Base-by-base conservation (phyloP, 2,113 vertebrate genomes). In the Macroglossus sobrinus region DNA sequence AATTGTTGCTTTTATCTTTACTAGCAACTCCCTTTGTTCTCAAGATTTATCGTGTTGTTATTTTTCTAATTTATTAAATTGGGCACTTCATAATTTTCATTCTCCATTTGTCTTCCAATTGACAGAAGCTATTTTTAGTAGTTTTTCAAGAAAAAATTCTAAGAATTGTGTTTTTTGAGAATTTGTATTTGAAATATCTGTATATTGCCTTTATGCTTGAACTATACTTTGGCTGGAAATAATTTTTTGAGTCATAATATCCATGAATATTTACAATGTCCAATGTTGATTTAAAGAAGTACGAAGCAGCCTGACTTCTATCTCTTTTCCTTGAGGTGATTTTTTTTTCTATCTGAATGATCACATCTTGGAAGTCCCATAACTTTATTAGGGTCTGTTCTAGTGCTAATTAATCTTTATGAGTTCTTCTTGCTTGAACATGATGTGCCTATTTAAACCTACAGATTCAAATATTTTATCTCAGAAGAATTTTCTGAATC, bases 401-500 rank as follows among this genome's bases (percentile, higher is more conserved):
- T 89, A 47, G 53, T 84, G 57, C 55, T 72, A 72, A 72, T 63
- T 90, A 68, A 74, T 61, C 33, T 74, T 63, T 50, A 47, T 53
- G 94, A 35, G 68, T 55, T 96, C 81, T 93, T 92, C 22, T 61
- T 78, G 47, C 72, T 74, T 74, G 55, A 86, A 74, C 47, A 82
- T 82, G 55, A 12, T 61, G 33, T 57, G 28, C 78, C 63, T 93
- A 2, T 95, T 97, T 82, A 74, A 84, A 69, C 69, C 26, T 86
- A 64, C 40, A 72, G 30, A 82, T 33, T 91, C 45, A 74, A 53
- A 12, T 93, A 30, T 74, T 94, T 79, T 82, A 66, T 92, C 93
- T 93, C 72, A 86, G 61, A 80, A 97, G 66, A 76, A 47, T 76
- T 80, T 97, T 86, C 61, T 86, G 79, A 85, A 47, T 92, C 92